Evolutionary conservation across 2,888 invertebrate species (phyloP), one percentile per base, ranked within the genome.

Genomic region (Lordiphosa andalusiaca): DNA sequence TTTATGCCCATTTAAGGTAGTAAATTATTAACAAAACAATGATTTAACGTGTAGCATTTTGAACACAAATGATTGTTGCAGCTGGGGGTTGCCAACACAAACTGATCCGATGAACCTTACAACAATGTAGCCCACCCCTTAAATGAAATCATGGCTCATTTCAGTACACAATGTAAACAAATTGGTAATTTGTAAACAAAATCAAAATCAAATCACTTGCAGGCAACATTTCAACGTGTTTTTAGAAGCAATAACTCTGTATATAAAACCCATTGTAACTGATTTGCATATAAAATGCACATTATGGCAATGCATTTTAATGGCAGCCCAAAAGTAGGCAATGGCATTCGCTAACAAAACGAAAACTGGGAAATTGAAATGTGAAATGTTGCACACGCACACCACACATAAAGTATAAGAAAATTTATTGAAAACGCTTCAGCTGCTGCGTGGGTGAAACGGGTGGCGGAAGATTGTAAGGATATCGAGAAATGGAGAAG

Each of bases 281-380:
- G 40, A 41, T 69, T 61, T 68, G 69, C 65, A 73, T 73, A 75
- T 73, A 68, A 72, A 71, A 69, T 53, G 63, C 73, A 75, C 72
- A 60, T 68, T 72, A 72, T 48, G 63, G 51, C 57, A 75, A 68
- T 75, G 73, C 69, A 72, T 67, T 73, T 72, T 61, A 67, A 62
- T 67, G 67, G 54, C 41, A 52, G 38, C 59, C 46, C 56, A 62
- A 67, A 73, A 62, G 74, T 70, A 70, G 74, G 74, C 71, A 70
- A 62, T 10, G 30, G 10, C 70, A 55, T 16, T 49, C 44, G 37
- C 38, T 38, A 33, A 41, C 44, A 57, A 54, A 60, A 47, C 36
- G 53, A 58, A 55, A 59, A 58, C 33, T 36, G 30, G 7, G 19
- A 21, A 47, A 47, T 47, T 12, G 16, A 47, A 46, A 36, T 46